Evolutionary conservation across 2,797 vertebrate genomes (phyloP), one percentile per base, ranked within the genome.

Genomic region (Crocodylus rhombifer): DNA sequence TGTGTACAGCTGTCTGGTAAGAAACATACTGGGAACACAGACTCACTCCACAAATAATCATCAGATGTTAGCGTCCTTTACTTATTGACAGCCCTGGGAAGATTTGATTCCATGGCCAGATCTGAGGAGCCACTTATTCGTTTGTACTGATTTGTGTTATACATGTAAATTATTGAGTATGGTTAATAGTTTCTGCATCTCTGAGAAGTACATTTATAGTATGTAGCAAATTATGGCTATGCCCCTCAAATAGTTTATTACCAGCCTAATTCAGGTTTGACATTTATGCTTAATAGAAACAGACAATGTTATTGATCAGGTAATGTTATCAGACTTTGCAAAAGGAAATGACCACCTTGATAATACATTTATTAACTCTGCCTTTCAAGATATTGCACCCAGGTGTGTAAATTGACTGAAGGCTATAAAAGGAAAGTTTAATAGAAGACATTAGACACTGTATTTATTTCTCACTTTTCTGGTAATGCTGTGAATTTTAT

Each of bases 391-490:
- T 61, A 76, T 63, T 77, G 58, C 30, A 62, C 2, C 55, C 12
- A 84, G 86, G 76, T 23, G 10, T 64, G 87, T 30, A 90, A 85
- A 84, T 25, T 78, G 33, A 82, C 61, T 86, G 18, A n/a, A 77
- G 94, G 82, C 23, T 65, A 14, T 62, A 76, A 86, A 88, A 92
- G 80, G 16, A 76, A 84, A 85, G n/a, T 67, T 82, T 83, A 87
- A 77, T 30, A 82, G 58, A 90, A 91, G 81, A 87, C 26, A 87
- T 3, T 64, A 86, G n/a, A 5, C 6, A 42, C 3, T 36, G 1
- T 30, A 58, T 20, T 67, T 12, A 78, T n/a, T 89, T 56, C 30
- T 58, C 82, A 82, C 16, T 91, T 77, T 86, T 73, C 42, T 26
- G 71, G 51, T 63, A 74, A 83, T 23, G 30, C 62, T 18, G 58